Evolutionary conservation across 2,888 invertebrate species (phyloP).

Genomic region (Microctonus hyperodae): DNA sequence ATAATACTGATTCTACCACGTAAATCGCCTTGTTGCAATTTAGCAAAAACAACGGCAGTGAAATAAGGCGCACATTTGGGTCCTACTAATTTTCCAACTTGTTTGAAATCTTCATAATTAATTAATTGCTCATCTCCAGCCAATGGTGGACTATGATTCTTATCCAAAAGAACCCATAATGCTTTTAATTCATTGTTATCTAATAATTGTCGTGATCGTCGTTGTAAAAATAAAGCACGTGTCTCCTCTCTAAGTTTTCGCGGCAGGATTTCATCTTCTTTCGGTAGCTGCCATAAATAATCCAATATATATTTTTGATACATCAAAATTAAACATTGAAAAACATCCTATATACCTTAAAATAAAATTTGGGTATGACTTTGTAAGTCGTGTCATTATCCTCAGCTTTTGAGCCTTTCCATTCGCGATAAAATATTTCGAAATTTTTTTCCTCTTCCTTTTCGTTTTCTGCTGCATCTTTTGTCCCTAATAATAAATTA

Average conservation of each 20-base stretch:
- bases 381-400: constrained; percentile 65
- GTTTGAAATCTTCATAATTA: constrained; percentile 84
- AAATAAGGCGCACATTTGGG: constrained; percentile 81
- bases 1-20: constrained; percentile 88
- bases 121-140: constrained; percentile 83
- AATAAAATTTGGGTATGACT: constrained; percentile 78
- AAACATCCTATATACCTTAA: constrained; percentile 63
- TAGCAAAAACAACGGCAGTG: constrained; percentile 86
- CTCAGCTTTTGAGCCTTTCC: constrained; percentile 65
- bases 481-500: constrained; percentile 38
- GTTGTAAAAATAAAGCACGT: constrained; percentile 84
- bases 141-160: constrained; percentile 78
- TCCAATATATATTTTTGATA: background rate
- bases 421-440: constrained; percentile 64
- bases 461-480: constrained; percentile 34
- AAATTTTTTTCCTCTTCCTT: constrained; percentile 66
- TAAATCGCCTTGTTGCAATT: constrained; percentile 84
- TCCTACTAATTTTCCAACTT: constrained; percentile 78
- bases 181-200: constrained; percentile 88
- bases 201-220: constrained; percentile 81
- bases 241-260: constrained; percentile 89
- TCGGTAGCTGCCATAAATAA: constrained; percentile 67
- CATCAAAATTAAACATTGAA: background rate
- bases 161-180: constrained; percentile 84
- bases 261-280: constrained; percentile 77